Base-by-base conservation (phyloP, 2,888 invertebrate species). In the Ochropleura leucogaster region DNA sequence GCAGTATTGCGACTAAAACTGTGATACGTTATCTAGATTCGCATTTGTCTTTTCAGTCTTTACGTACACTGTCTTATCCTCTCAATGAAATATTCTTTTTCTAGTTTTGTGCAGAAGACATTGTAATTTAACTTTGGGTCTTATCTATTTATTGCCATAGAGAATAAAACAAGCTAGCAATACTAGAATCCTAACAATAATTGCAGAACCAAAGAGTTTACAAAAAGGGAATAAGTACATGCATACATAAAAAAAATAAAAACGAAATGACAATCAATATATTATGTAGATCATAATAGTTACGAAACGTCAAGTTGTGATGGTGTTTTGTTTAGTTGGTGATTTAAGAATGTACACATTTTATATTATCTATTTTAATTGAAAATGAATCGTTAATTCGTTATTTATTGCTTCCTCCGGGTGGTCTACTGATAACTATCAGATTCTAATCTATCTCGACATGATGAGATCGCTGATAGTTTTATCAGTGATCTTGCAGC, bases 1-100 rank as follows among this genome's bases (percentile, higher is more conserved):
- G n/a, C n/a, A n/a, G n/a, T n/a, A n/a, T n/a, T n/a, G n/a, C n/a
- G n/a, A n/a, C n/a, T n/a, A n/a, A n/a, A n/a, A n/a, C n/a, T n/a
- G n/a, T n/a, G n/a, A n/a, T n/a, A 30, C 30, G 9, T 30, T 57
- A 7, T 57, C 44, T 20, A 57, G 44, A 59, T 59, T 40, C 30
- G 30, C 3, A 2, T 2, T 57, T 49, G 51, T 78, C 49, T 51
- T 49, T 40, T n/a, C 14, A 57, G 47, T 18, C n/a, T 49, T 77
- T 1, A 49, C 4, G 49, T 18, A 68, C n/a, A 68, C 14, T 30
- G 12, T 30, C 6, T 62, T 40, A 57, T 68, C 20, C 55, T 53
- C 47, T 77, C 16, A 49, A 55, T 49, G 4, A 42, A 42, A 46
- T 4, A 12, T 30, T n/a, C 0, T 14, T 47, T 68, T 74, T 30